Evolutionary conservation across 1,140 invertebrate species (phyloP), one percentile per base, ranked within the genome.

Genomic region (Ceratitis capitata): DNA sequence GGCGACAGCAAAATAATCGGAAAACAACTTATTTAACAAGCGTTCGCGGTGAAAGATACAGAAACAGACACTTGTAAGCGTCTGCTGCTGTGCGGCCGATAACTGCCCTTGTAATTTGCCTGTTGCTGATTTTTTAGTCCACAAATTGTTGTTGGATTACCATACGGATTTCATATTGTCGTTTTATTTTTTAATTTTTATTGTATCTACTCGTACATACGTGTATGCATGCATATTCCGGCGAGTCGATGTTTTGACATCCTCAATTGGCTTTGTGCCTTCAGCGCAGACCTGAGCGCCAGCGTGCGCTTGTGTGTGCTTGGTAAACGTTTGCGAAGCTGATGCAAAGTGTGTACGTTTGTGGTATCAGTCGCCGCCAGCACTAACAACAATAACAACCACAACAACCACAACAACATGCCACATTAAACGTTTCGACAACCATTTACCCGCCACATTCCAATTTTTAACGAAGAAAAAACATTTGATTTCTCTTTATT

Each of bases 201-300:
- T 19, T 19, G 61, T 32, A 4, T 19, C n/a, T 56, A n/a, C 23
- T 56, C 51, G 19, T 56, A n/a, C 51, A 56, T 56, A 14, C 51
- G n/a, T n/a, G n/a, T 32, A 19, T 19, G 16, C 26, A 16, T 35
- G 29, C 35, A 35, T 69, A 35, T 35, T 32, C 32, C 32, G 61
- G 12, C 61, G 14, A 69, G 32, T 69, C 35, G 56, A 84, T 84
- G 56, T 84, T 84, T 56, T 84, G 82, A 84, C 82, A 84, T 19
- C n/a, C 82, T 84, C 51, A 84, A 84, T 84, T 84, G 51, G 19
- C 29, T 56, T 7, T 35, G 47, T 1, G 61, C 61, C 39, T 69
- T 39, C 14, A 69, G 35, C n/a, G 39, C 12, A 69, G 29, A 35
- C 61, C n/a, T n/a, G n/a, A n/a, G n/a, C n/a, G n/a, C n/a, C n/a